Base-by-base conservation (phyloP, 2,797 vertebrate genomes). In the Myoxocephalus aenaeus region DNA sequence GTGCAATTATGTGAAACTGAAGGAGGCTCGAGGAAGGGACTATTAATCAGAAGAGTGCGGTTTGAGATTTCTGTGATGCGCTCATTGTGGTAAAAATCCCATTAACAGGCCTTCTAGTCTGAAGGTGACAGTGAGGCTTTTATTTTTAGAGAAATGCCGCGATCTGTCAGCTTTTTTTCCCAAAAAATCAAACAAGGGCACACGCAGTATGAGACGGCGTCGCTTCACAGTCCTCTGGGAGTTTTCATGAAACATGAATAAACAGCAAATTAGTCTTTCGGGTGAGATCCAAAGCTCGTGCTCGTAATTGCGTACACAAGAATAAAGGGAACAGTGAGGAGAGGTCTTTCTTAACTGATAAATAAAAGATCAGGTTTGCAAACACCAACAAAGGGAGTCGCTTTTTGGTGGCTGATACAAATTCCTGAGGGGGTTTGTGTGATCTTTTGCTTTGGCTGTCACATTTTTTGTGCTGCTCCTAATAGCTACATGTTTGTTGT, bases 1-100 rank as follows among this genome's bases (percentile, higher is more conserved):
- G 54, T 80, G 92, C 92, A 93, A 94, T 93, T 95, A 93, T 87
- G 86, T 87, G 92, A 91, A 94, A 94, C 91, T 90, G 81, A 90
- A 94, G 93, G 83, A 93, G 92, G 90, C 92, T 93, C 14, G 80
- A 91, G 92, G 92, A 93, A 87, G 88, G 88, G 85, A 91, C 90
- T 92, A 93, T 93, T 93, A 93, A 92, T 94, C 90, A 93, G 90
- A 80, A 65, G 70, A 84, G 87, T 75, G 89, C n/a, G 80, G 90
- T 89, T 84, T 82, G 80, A 86, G 86, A 81, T 88, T 89, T 90
- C 90, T 75, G 72, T 70, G 80, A 89, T 83, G 82, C 67, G 44
- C 87, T 73, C 71, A 80, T 86, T 73, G 83, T 85, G 86, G 75
- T 74, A 53, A 87, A 87, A 87, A 91, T 91, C 89, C 89, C 87